These are phyloP conservation scores for Calameuta pallipes DNA, from an alignment of 2,888 invertebrate genomes.

Conservation along the genomic window DNA sequence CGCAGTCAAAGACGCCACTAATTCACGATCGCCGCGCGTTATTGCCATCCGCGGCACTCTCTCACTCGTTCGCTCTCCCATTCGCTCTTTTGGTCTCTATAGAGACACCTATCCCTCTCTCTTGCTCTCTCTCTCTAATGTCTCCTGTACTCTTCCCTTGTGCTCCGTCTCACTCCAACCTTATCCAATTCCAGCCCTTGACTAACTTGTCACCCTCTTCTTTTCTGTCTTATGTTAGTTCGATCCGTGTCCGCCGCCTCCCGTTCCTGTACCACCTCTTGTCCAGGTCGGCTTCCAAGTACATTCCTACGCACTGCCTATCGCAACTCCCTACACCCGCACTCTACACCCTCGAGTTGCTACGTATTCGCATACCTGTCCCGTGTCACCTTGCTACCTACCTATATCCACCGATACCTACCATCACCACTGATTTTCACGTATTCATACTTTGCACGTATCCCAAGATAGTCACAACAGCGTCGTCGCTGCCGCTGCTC, in stretches of 20 bases:
- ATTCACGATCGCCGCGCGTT: slow-evolving; percentile 57
- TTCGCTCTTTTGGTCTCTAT: neutral
- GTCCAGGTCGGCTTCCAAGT: neutral
- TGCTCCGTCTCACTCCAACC: slow-evolving; percentile 15
- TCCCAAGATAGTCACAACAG: neutral
- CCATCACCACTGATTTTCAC: neutral
- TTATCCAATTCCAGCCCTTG: neutral
- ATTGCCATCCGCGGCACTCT: slow-evolving; percentile 18
- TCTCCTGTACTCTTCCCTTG: slow-evolving; percentile 10
- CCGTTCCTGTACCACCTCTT: neutral
- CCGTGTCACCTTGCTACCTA: neutral
- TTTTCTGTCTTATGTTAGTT: slow-evolving; percentile 10
- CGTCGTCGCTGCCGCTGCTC: neutral
- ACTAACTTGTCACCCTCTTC: slow-evolving; percentile 25
- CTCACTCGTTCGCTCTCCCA: slow-evolving; percentile 8
- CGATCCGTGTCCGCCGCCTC: neutral
- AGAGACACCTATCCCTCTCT: neutral
- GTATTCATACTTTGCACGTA: neutral
- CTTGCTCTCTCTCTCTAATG: slow-evolving; percentile 1
- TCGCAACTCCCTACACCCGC: neutral
- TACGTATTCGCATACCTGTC: neutral
- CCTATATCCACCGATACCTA: neutral
- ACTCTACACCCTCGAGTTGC: neutral
- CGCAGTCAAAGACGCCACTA: slow-evolving; percentile 54
- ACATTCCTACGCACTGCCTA: neutral